Base-by-base conservation (phyloP, 2,888 invertebrate species). In the Nymphalis polychloros region DNA sequence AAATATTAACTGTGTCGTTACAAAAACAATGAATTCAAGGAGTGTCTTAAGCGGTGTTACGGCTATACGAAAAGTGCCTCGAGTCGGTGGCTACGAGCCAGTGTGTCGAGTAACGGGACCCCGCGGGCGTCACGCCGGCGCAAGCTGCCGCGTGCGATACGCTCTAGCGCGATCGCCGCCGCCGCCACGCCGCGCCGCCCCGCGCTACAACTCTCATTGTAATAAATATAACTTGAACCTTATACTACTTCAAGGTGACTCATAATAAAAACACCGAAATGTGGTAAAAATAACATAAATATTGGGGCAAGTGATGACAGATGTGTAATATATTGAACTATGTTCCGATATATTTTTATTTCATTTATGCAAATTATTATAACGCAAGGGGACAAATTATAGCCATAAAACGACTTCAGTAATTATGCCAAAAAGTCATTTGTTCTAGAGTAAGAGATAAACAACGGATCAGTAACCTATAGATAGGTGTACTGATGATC, bases 31-130 rank as follows among this genome's bases (percentile, higher is more conserved):
- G 16, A 16, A 27, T 41, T 49, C 52, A 61, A 27, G 52, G 47
- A 1, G 47, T 66, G 61, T 66, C 20, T 61, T 10, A 57, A 53
- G 23, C 35, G 19, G 46, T 49, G 31, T 55, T 67, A 62, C 23
- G 31, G 49, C 35, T 49, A 49, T 57, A 62, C 55, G 61, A 67
- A 67, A 67, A 67, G 61, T 41, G 61, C 61, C 57, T 19, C n/a
- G 31, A 35, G 61, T n/a, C 53, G 59, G 50, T 46, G 63, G 71
- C 70, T 57, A 31, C 59, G 49, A 68, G 69, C 63, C 70, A 89
- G 83, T 90, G 83, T 90, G 91, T 86, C 90, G 80, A 73, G 67
- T 91, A 90, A 90, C 91, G 91, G 91, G 80, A 84, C 72, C 67
- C 64, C 35, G 64, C 57, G 52, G 63, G 76, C 84, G 85, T 81